Evolutionary conservation across 1,140 invertebrate species (phyloP).

Genomic region (Scaptomyza hsui): DNA sequence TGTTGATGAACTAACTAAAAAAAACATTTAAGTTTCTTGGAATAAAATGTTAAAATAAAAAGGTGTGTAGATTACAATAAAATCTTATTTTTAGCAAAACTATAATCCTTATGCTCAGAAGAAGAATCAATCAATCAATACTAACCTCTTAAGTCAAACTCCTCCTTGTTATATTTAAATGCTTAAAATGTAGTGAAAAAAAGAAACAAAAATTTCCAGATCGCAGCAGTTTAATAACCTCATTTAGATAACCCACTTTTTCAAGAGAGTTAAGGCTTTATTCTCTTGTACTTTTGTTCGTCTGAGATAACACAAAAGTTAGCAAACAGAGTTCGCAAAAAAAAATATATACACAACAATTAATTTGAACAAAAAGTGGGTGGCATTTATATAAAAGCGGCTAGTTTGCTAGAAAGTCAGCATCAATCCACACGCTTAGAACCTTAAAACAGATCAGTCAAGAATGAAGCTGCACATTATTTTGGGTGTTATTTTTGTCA

Average conservation of each 20-base stretch:
- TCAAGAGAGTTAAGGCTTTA: slow-evolving; percentile 1
- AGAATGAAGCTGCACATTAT: slow-evolving; percentile 38
- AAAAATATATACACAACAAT: slow-evolving; percentile 7
- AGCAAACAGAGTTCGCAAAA: slow-evolving; percentile 34
- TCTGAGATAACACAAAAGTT: slow-evolving; percentile 30
- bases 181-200: not conserved
- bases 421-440: slow-evolving; percentile 1
- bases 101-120: too few relatives aligned
- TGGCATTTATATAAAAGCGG: slow-evolving; percentile 31
- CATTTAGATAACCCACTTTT: slow-evolving; percentile 39
- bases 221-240: slow-evolving; percentile 22
- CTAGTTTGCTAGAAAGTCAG: not conserved
- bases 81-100: too few relatives aligned
- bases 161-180: too few relatives aligned
- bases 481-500: slow-evolving; percentile 8
- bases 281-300: not conserved
- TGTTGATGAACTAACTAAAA: too few relatives aligned
- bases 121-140: too few relatives aligned
- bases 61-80: too few relatives aligned
- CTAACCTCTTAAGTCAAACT: too few relatives aligned
- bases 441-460: not conserved
- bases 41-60: too few relatives aligned
- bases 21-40: too few relatives aligned
- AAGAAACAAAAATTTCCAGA: slow-evolving; percentile 18
- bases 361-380: not conserved